phyloP scores from a whole-genome alignment of 2,888 invertebrate species.

The Aphodius granarius region DNA sequence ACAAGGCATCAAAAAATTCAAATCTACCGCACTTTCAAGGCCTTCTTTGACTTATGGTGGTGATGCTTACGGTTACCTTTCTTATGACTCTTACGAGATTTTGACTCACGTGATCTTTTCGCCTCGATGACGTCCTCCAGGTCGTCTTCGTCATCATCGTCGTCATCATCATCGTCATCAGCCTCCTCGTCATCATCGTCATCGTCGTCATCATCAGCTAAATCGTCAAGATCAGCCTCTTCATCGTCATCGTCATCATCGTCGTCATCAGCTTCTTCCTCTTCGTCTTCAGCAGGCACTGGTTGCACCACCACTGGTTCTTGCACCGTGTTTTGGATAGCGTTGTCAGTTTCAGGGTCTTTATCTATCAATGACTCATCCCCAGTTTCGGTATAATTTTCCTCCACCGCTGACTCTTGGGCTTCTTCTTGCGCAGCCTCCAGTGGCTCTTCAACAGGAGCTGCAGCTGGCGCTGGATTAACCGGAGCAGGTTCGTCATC shows the following conservation, averaged over 20 bases:
- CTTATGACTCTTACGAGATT: slow-evolving; percentile 57
- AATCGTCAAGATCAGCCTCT: slow-evolving; percentile 50
- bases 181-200: slow-evolving; percentile 64
- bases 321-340: slow-evolving; percentile 37
- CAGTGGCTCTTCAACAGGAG: slow-evolving; percentile 46
- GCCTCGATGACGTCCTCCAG: slow-evolving; percentile 71
- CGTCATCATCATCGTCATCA: slow-evolving; percentile 60
- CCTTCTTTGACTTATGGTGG: slow-evolving; percentile 38
- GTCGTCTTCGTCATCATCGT: slow-evolving; percentile 67
- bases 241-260: slow-evolving; percentile 60
- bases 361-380: slow-evolving; percentile 43
- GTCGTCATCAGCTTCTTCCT: slow-evolving; percentile 66
- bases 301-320: slow-evolving; percentile 45
- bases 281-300: slow-evolving; percentile 55
- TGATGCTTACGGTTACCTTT: slow-evolving; percentile 45
- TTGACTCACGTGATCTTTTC: slow-evolving; percentile 85
- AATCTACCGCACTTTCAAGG: slow-evolving; percentile 33
- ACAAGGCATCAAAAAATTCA: background rate
- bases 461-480: slow-evolving; percentile 43
- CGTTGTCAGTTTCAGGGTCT: slow-evolving; percentile 45
- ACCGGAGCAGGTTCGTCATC: slow-evolving; percentile 58
- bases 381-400: slow-evolving; percentile 44
- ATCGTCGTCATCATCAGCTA: slow-evolving; percentile 59
- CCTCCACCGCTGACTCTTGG: slow-evolving; percentile 51
- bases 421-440: slow-evolving; percentile 49